Conservation (phyloP, 2,113 vertebrate genomes). For the Ondatra zibethicus region DNA sequence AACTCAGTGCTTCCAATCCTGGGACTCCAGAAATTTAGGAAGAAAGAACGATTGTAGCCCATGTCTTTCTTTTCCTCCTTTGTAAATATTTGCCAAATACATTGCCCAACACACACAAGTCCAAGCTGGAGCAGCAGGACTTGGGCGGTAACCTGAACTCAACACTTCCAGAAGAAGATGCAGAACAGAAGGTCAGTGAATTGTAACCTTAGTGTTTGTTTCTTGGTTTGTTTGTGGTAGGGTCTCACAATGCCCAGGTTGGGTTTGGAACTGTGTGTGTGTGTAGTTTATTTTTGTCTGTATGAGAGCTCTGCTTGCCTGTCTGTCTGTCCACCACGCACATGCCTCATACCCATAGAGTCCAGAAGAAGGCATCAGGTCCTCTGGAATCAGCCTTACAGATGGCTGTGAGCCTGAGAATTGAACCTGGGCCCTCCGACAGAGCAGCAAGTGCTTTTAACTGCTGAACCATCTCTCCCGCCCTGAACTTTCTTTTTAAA, state of each 20-base stretch:
- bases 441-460: background rate
- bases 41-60: background rate
- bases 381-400: background rate
- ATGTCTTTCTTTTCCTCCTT: background rate
- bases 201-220: background rate
- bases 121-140: background rate
- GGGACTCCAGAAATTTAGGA: constrained; percentile 10
- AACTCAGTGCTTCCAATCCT: background rate
- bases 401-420: background rate
- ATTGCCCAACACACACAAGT: background rate
- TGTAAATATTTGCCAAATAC: constrained; percentile 15
- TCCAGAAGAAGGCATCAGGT: background rate
- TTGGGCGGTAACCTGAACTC: background rate
- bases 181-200: background rate
- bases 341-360: background rate
- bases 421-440: background rate
- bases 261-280: background rate
- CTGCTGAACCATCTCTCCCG: background rate
- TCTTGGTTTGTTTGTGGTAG: background rate
- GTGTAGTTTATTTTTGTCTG: background rate
- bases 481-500: background rate
- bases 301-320: background rate
- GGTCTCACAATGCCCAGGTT: too few species aligned
- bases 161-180: background rate
- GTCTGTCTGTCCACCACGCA: background rate